Conservation (phyloP, 2,888 invertebrate genomes). For the Ectemnius lituratus region DNA sequence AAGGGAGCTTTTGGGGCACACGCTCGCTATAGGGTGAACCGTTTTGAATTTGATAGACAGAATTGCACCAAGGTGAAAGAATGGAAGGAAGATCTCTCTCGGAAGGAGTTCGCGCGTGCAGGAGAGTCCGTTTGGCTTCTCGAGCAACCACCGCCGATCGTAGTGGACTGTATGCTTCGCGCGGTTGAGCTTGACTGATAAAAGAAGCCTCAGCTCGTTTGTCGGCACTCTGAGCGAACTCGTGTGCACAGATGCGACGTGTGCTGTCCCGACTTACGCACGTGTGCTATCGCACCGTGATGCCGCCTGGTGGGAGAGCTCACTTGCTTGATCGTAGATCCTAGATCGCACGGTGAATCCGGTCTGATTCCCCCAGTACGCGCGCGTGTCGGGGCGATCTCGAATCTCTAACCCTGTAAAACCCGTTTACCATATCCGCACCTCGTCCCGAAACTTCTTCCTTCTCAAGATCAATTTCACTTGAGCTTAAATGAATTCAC, state of each 20-base stretch:
- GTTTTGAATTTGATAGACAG: neutral
- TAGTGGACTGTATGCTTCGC: constrained; percentile 66
- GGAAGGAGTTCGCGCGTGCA: neutral
- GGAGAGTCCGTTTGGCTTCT: neutral
- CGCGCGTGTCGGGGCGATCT: neutral
- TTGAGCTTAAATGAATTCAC: neutral
- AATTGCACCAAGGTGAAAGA: neutral
- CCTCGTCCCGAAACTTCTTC: neutral
- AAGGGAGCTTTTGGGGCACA: no score
- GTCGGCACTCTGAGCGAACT: constrained; percentile 44
- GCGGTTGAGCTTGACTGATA: constrained; percentile 75
- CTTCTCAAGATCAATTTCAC: neutral
- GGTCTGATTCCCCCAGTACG: neutral
- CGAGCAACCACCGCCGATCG: constrained; percentile 11
- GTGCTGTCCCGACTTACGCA: constrained; percentile 41
- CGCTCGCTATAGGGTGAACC: neutral
- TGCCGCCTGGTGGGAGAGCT: constrained; percentile 31
- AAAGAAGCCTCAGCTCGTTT: constrained; percentile 55
- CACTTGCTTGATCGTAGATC: constrained; percentile 35
- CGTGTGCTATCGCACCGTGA: constrained; percentile 53
- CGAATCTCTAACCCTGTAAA: neutral
- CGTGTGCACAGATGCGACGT: constrained; percentile 42
- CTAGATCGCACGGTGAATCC: constrained; percentile 43
- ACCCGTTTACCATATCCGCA: neutral
- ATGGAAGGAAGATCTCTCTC: neutral